Base-by-base conservation (phyloP, 2,888 invertebrate species). In the Cetonia aurata region DNA sequence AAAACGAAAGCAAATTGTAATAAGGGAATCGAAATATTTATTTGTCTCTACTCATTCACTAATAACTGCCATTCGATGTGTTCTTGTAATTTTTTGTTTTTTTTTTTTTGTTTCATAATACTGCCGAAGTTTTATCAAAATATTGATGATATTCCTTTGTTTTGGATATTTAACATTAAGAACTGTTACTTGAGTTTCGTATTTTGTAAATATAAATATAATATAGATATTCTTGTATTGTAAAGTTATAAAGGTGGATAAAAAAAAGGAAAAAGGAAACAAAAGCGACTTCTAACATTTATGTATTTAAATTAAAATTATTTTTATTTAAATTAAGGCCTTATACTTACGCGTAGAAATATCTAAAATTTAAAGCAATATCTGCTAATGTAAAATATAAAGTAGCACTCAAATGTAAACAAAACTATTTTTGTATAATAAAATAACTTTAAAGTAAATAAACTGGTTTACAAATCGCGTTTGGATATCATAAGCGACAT, bases 51-150 rank as follows among this genome's bases (percentile, higher is more conserved):
- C 57, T 60, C 44, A 67, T 53, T 50, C 46, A 56, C 71, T 71
- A 71, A 69, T 60, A 69, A 71, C 71, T 71, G 71, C 71, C 71
- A 68, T 62, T 69, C 37, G 50, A 71, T 71, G 71, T 71, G 71
- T 71, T 71, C 71, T 65, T 37, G 8, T 37, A 25, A 25, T 37
- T 37, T 37, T 3, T 37, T 37, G 37, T 37, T 37, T 37, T 37
- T 37, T 37, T 37, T 37, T 37, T 37, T 37, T 37, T 37, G 37
- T 37, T 37, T 4, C 37, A 10, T 33, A 33, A 33, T 9, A 37
- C 37, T 37, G 37, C 37, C 37, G 6, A 37, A 9, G 37, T 37
- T 37, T 9, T 37, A 37, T 37, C 37, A 9, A 37, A 37, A 37
- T n/a, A n/a, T n/a, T 33, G 33, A 33, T 1, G 37, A 37, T 37